phyloP scores from a whole-genome alignment of 1,140 invertebrate genomes.

The Ptiloglossa arizonensis region DNA sequence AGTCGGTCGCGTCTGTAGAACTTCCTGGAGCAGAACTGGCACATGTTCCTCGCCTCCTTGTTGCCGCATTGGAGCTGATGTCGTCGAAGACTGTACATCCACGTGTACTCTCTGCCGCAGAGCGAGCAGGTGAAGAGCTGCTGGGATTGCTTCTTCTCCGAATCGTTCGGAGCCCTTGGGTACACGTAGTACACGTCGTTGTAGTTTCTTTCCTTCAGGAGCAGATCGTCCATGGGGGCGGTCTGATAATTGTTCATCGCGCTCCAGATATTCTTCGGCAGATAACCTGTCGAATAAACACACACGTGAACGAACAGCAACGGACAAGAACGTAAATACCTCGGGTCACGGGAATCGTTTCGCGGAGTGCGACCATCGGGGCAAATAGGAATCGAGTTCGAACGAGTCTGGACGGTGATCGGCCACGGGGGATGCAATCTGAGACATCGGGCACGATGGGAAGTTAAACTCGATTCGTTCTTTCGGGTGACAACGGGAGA shows the following conservation, averaged over 20 bases:
- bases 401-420: background rate
- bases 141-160: background rate
- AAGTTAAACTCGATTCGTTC: no score
- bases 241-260: background rate
- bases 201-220: conserved; percentile 14
- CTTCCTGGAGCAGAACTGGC: conserved; percentile 67
- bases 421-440: no score
- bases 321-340: background rate
- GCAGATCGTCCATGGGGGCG: background rate
- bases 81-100: conserved; percentile 52
- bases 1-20: conserved; percentile 69
- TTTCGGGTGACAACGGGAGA: no score
- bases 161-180: background rate
- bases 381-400: background rate
- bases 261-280: conserved; percentile 25
- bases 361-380: background rate
- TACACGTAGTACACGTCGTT: conserved; percentile 19
- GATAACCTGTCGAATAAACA: conserved; percentile 50
- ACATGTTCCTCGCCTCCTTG: conserved; percentile 69
- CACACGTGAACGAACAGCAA: conserved; percentile 1
- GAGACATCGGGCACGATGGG: no score
- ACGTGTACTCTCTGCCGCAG: conserved; percentile 45
- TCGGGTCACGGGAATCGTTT: background rate
- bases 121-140: conserved; percentile 24
- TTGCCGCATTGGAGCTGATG: conserved; percentile 71